Evolutionary conservation across 1,140 invertebrate species (phyloP).

Genomic region (Drosophila sp.): DNA sequence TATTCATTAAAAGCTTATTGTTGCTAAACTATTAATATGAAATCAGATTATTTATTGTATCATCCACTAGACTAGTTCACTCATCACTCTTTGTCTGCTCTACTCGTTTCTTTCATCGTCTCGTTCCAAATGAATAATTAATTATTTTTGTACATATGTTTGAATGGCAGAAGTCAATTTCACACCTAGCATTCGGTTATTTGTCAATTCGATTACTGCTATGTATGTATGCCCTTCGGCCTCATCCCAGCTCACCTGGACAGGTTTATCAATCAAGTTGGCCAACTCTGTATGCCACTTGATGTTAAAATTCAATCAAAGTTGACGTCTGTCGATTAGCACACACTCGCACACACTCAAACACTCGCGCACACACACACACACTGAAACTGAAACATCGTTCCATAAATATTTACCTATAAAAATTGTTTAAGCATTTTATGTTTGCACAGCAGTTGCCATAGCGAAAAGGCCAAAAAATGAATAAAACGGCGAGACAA

Average conservation of each 20-base stretch:
- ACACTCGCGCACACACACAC: neutral
- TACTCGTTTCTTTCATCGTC: neutral
- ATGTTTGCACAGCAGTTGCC: slow-evolving; percentile 77
- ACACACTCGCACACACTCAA: slow-evolving; percentile 6
- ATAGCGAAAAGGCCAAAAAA: slow-evolving; percentile 31
- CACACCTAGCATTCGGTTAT: slow-evolving; percentile 2
- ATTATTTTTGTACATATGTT: neutral
- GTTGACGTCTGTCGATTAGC: slow-evolving; percentile 69
- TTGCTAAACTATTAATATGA: too few species aligned
- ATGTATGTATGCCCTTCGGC: neutral
- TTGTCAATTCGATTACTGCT: slow-evolving; percentile 21
- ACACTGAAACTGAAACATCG: slow-evolving; percentile 19
- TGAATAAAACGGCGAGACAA: slow-evolving; percentile 15
- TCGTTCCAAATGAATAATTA: slow-evolving; percentile 15
- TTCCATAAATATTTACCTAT: slow-evolving; percentile 67
- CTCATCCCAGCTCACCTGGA: neutral
- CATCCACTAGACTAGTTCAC: neutral
- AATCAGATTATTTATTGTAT: neutral
- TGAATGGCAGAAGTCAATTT: neutral
- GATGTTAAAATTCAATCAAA: slow-evolving; percentile 68
- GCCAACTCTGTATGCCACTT: slow-evolving; percentile 22
- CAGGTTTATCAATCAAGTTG: slow-evolving; percentile 58
- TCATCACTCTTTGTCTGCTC: neutral
- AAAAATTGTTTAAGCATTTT: slow-evolving; percentile 77
- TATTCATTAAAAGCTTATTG: too few species aligned